Evolutionary conservation across 1,140 invertebrate species (phyloP).

Genomic region (Drosophila tani): DNA sequence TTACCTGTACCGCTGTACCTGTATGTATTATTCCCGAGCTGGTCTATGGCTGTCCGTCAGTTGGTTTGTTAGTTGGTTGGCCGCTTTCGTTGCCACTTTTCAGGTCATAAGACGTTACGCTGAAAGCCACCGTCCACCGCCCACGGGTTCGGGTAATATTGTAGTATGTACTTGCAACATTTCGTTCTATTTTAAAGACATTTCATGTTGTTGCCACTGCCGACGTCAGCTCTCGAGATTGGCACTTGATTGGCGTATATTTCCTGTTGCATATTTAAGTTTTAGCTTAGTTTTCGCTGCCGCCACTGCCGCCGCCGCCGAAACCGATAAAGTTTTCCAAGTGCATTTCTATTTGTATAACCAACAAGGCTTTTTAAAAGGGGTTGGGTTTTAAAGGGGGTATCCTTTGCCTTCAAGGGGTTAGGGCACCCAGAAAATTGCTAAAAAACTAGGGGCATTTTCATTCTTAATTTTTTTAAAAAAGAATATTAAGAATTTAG

Average conservation of each 20-base stretch:
- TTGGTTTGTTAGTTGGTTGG: conserved; percentile 62
- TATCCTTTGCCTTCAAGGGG: background rate
- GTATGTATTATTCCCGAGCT: conserved; percentile 14
- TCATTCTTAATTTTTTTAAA: background rate
- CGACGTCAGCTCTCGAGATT: conserved; percentile 74
- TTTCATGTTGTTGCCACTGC: conserved; percentile 66
- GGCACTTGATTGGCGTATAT: conserved; percentile 84
- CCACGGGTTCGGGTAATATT: conserved; percentile 7
- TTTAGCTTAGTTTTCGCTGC: conserved; percentile 52
- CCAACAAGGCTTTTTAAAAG: conserved; percentile 40
- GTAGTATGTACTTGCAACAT: conserved; percentile 41
- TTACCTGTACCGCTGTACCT: conserved; percentile 1
- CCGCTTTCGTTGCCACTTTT: conserved; percentile 67
- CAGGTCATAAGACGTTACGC: conserved; percentile 78
- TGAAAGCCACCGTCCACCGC: conserved; percentile 40
- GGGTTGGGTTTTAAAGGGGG: conserved; percentile 5
- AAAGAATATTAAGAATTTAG: background rate
- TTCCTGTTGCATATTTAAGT: conserved; percentile 83
- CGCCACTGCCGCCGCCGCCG: conserved; percentile 1
- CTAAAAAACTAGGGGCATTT: background rate
- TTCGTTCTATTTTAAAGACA: conserved; percentile 83
- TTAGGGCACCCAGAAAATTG: background rate
- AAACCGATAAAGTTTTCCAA: conserved; percentile 59
- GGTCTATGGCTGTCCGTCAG: conserved; percentile 50
- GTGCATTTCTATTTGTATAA: conserved; percentile 82